These are phyloP conservation scores for Eilema caniola DNA, from an alignment of 2,888 invertebrate genomes.

Conservation along the genomic window DNA sequence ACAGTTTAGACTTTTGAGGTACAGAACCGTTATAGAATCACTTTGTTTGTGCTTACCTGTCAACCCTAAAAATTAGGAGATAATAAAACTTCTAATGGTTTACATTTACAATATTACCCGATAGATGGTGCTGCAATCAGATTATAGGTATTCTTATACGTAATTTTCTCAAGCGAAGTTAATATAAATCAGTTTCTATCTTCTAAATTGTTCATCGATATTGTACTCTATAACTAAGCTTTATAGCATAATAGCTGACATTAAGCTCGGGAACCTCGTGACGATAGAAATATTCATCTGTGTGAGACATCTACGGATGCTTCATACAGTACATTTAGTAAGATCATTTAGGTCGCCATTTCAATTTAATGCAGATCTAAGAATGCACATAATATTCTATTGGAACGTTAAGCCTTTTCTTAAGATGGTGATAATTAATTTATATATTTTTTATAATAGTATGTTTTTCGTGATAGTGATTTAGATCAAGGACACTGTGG, in stretches of 20 bases:
- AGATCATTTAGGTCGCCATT: neutral
- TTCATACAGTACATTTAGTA: constrained; percentile 28
- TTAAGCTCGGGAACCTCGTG: constrained; percentile 42
- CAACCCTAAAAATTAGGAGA: too few species aligned
- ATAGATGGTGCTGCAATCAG: too few species aligned
- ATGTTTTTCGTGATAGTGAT: too few species aligned
- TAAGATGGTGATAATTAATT: neutral
- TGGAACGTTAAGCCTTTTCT: neutral
- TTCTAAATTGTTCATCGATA: neutral
- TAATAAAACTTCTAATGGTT: too few species aligned
- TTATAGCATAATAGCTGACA: constrained; percentile 40
- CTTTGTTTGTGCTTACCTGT: too few species aligned
- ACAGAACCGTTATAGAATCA: too few species aligned
- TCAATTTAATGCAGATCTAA: neutral
- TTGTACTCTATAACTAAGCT: constrained; percentile 31
- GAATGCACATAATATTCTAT: neutral
- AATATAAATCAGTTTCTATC: neutral
- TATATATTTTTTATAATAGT: too few species aligned
- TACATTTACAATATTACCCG: too few species aligned
- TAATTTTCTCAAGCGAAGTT: too few species aligned
- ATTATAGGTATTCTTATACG: too few species aligned
- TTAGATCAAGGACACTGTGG: too few species aligned
- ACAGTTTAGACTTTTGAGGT: too few species aligned
- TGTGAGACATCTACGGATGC: constrained; percentile 35
- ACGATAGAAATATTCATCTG: constrained; percentile 39